These are phyloP conservation scores for Halocynthia aurantium DNA, from an alignment of 23 tunicate genomes.

Conservation along the genomic window DNA sequence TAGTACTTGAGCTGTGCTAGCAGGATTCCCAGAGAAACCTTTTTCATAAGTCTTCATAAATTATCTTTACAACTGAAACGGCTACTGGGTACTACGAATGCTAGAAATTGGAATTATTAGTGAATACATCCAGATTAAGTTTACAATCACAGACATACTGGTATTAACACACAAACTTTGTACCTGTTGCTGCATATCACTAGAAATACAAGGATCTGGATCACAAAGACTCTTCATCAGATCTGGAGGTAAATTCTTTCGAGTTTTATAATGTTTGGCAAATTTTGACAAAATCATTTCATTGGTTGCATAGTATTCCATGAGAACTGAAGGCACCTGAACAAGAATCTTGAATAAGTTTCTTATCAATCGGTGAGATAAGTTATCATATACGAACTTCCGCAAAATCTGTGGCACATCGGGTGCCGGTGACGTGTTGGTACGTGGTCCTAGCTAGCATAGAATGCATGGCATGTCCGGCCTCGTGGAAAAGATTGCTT, in stretches of 20 bases:
- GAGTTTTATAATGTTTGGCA: slow-evolving; percentile 81
- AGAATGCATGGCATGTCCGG: slow-evolving; percentile 98
- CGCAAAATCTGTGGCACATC: slow-evolving; percentile 97
- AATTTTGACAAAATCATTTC: slow-evolving; percentile 59
- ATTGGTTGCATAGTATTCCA: slow-evolving; percentile 87
- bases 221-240: slow-evolving; percentile 42
- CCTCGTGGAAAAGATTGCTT: slow-evolving; percentile 83
- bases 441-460: slow-evolving; percentile 88
- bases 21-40: too few species aligned
- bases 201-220: slow-evolving; percentile 35
- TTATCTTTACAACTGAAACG: too few species aligned
- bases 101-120: too few species aligned
- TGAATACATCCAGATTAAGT: too few species aligned
- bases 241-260: slow-evolving; percentile 44
- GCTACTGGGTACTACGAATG: too few species aligned
- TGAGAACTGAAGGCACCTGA: slow-evolving; percentile 82
- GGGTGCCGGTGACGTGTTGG: slow-evolving; percentile 92
- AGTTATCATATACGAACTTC: slow-evolving; percentile 47
- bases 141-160: too few species aligned
- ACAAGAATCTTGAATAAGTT: not conserved
- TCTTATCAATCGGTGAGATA: not conserved
- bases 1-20: too few species aligned
- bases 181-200: slow-evolving; percentile 89
- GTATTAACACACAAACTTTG: not conserved
- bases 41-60: too few species aligned